Evolutionary conservation across 1,140 invertebrate species (phyloP).

Genomic region (Cyclina sinensis): DNA sequence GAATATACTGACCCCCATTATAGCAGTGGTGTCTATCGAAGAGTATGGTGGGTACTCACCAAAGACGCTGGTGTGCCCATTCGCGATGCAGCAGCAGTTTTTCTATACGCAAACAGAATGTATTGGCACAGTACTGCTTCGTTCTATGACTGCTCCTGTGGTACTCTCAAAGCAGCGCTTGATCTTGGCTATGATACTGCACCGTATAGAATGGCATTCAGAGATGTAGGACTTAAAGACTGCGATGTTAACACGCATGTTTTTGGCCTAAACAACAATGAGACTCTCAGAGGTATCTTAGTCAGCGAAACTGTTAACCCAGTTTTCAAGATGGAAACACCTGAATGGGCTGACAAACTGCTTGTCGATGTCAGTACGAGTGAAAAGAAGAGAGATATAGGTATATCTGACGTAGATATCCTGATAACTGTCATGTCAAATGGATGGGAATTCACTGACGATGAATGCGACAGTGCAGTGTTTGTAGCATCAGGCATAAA

Average conservation of each 20-base stretch:
- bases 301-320: conserved; percentile 34
- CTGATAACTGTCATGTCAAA: conserved; percentile 9
- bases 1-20: conserved; percentile 65
- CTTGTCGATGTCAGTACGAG: background rate
- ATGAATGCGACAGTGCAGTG: background rate
- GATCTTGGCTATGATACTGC: conserved; percentile 65
- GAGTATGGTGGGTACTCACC: conserved; percentile 67
- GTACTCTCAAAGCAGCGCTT: conserved; percentile 70
- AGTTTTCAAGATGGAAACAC: conserved; percentile 43
- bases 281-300: background rate
- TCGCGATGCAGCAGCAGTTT: conserved; percentile 67
- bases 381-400: background rate
- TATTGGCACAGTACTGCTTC: conserved; percentile 73
- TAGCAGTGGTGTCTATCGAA: conserved; percentile 73
- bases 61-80: conserved; percentile 48
- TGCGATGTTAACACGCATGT: conserved; percentile 66
- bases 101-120: conserved; percentile 72
- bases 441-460: background rate
- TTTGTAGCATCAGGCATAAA: conserved; percentile 1
- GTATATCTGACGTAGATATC: background rate
- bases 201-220: conserved; percentile 60
- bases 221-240: conserved; percentile 67
- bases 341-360: conserved; percentile 49
- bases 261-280: conserved; percentile 27
- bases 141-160: conserved; percentile 71